These are phyloP conservation scores for Coreius guichenoti DNA, from an alignment of 2,797 vertebrate genomes.

Conservation along the genomic window DNA sequence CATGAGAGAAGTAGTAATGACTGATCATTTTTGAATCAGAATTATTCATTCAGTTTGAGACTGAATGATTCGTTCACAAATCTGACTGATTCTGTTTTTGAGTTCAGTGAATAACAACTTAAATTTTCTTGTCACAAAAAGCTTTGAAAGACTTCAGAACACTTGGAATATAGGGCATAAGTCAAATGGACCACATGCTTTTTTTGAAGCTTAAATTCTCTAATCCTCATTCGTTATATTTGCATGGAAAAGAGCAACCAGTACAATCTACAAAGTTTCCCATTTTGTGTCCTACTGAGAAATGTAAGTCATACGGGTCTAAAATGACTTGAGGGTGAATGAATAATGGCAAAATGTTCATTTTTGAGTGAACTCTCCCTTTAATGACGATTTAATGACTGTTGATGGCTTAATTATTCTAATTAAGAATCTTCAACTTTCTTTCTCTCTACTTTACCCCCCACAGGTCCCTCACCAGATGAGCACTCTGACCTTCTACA, in stretches of 20 bases:
- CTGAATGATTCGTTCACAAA: neutral
- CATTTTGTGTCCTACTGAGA: neutral
- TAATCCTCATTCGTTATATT: no score
- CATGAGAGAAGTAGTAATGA: neutral
- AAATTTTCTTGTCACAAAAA: neutral
- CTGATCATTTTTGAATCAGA: neutral
- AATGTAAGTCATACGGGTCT: neutral
- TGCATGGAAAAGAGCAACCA: neutral
- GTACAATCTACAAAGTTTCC: neutral
- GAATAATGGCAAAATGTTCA: neutral
- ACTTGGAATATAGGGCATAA: neutral
- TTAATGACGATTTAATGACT: constrained; percentile 30
- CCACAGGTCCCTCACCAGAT: constrained; percentile 93
- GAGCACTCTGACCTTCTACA: constrained; percentile 93
- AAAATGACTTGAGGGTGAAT: neutral
- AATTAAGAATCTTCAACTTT: constrained; percentile 1
- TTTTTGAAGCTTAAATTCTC: neutral
- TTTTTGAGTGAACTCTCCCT: neutral
- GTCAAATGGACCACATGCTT: neutral
- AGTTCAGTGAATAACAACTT: neutral
- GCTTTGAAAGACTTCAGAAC: neutral
- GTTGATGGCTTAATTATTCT: constrained; percentile 3
- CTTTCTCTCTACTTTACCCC: constrained; percentile 23
- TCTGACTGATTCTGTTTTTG: neutral
- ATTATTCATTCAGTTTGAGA: neutral